Evolutionary conservation across 1,140 invertebrate genomes (phyloP), one percentile per base, ranked within the genome.

Genomic region (Ectropis grisescens): DNA sequence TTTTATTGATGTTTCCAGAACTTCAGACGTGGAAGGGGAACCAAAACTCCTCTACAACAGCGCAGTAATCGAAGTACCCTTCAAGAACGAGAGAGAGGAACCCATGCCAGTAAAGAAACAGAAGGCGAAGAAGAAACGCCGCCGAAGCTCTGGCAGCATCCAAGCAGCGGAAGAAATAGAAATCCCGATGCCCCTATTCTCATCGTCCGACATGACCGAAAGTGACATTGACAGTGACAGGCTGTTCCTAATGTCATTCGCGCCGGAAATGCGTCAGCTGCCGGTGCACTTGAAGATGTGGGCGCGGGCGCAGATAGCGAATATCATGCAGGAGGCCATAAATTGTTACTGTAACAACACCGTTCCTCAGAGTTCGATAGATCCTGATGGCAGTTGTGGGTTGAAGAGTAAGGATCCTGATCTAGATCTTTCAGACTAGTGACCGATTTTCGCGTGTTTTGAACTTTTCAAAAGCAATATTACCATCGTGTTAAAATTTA

Each of bases 251-350:
- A 32, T 78, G n/a, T 80, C 75, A 0, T 78, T 78, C 15, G 16
- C 71, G 10, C 70, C 72, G 2, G 75, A 81, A 42, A 68, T 81
- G 62, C 59, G 57, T 32, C 66, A 68, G 32, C 31, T 81, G 22
- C 72, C 75, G 0, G 32, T 62, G 0, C 58, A 78, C 30, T 59
- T 78, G 11, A 78, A 78, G 44, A 80, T 80, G 75, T 80, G 75
- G 75, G 70, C 60, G 22, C 33, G 75, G 2, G 62, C 69, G 0
- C 67, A 74, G 49, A 68, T 81, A 15, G 76, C 76, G 0, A 74
- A 59, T 27, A 40, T 69, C 0, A 78, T 81, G 72, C 72, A 81
- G 33, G 68, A 80, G 31, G 75, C 75, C 0, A 72, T 78, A 0
- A 40, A 40, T 0, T 52, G 56, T 11, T 66, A 80, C 25, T 71